Percentiles rank a stretch among this genome's conserved stretches.
phyloP scores from a whole-genome alignment of 2,888 invertebrate genomes.

The Limnephilus auricula region DNA sequence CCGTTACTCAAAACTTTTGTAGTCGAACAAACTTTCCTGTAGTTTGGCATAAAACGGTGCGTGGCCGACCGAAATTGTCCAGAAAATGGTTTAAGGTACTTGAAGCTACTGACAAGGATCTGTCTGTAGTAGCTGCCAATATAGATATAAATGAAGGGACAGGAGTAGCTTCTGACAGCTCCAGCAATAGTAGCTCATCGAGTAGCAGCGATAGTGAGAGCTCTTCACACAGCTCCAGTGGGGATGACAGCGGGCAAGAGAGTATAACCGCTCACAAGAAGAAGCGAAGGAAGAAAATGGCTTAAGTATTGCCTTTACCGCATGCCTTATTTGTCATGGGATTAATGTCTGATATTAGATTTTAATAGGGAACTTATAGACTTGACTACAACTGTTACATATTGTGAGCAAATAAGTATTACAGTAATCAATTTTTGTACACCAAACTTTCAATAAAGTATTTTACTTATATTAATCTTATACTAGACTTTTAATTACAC shows the following conservation, averaged over 20 bases:
- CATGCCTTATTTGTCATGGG: conserved; percentile 46
- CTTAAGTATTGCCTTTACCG: conserved; percentile 53
- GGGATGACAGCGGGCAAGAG: conserved; percentile 90
- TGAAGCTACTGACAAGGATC: conserved; percentile 84
- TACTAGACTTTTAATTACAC: not conserved
- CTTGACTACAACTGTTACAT: conserved; percentile 48
- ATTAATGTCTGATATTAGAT: conserved; percentile 48
- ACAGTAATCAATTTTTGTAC: conserved; percentile 51
- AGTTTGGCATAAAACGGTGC: conserved; percentile 98
- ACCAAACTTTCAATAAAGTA: conserved; percentile 51
- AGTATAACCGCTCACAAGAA: conserved; percentile 91
- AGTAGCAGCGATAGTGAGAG: conserved; percentile 81
- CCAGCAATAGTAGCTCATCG: conserved; percentile 86
- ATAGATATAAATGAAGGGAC: conserved; percentile 92
- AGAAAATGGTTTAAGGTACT: conserved; percentile 91
- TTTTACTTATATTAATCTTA: conserved; percentile 36
- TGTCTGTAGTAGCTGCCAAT: conserved; percentile 87
- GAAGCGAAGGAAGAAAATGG: conserved; percentile 83
- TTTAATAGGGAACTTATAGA: conserved; percentile 49
- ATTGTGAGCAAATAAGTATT: conserved; percentile 48
- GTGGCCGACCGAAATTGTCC: conserved; percentile 96
- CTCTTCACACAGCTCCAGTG: conserved; percentile 77
- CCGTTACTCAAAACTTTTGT: conserved; percentile 98
- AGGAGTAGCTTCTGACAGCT: conserved; percentile 93
- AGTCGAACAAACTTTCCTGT: conserved; percentile 97